Conservation (phyloP, 2,888 invertebrate genomes). For the Ecliptopera silaceata region DNA sequence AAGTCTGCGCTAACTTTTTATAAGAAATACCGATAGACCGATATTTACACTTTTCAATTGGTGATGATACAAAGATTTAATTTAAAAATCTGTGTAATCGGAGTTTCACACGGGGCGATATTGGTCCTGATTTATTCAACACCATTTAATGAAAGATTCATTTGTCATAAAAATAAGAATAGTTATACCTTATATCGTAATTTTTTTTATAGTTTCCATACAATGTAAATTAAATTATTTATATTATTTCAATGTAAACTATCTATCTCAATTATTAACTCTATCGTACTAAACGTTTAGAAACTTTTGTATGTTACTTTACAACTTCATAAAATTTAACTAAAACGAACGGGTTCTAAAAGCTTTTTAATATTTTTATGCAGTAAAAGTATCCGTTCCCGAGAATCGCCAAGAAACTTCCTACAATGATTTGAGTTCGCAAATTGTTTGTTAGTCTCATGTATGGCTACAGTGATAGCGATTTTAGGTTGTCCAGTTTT, state of each 20-base stretch:
- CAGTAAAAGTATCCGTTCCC: constrained; percentile 31
- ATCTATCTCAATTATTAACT: too few species aligned
- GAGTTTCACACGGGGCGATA: constrained; percentile 32
- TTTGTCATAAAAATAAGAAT: constrained; percentile 46
- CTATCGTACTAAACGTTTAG: too few species aligned
- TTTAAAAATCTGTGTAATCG: too few species aligned
- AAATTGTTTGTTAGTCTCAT: constrained; percentile 39
- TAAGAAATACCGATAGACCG: too few species aligned
- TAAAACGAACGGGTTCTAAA: neutral
- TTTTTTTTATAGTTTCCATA: too few species aligned
- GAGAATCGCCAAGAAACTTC: constrained; percentile 31
- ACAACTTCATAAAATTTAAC: neutral
- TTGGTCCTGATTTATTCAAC: constrained; percentile 63
- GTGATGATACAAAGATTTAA: too few species aligned
- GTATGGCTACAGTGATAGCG: constrained; percentile 19
- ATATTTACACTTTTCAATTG: too few species aligned
- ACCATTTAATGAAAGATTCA: constrained; percentile 75
- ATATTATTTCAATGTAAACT: too few species aligned
- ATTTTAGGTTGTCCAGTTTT: neutral
- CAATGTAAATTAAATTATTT: too few species aligned
- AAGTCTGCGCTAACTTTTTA: too few species aligned
- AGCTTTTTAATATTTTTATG: constrained; percentile 21
- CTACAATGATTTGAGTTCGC: constrained; percentile 42
- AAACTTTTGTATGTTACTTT: neutral
- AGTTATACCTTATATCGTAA: constrained; percentile 33